phyloP scores from a whole-genome alignment of 1,140 invertebrate genomes.

The Orius insidiosus region DNA sequence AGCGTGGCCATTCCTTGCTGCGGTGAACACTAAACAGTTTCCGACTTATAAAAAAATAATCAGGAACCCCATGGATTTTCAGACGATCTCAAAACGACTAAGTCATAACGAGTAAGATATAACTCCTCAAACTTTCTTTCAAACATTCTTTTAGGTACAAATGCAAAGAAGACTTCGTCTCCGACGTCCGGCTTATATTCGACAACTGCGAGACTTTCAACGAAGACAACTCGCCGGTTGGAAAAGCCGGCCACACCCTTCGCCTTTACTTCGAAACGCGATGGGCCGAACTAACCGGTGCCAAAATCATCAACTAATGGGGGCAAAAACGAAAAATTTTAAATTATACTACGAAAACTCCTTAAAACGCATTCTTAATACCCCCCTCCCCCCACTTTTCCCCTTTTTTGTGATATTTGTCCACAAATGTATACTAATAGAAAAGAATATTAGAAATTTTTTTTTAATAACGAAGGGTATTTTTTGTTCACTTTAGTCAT shows the following conservation, averaged over 20 bases:
- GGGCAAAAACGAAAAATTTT: too few relatives aligned
- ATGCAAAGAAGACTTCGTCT: conserved; percentile 69
- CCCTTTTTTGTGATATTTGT: too few relatives aligned
- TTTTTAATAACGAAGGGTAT: too few relatives aligned
- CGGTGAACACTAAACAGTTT: conserved; percentile 93
- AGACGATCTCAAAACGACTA: conserved; percentile 80
- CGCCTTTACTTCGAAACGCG: conserved; percentile 76
- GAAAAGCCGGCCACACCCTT: conserved; percentile 83
- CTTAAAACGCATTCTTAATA: too few relatives aligned
- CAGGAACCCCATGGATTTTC: conserved; percentile 87
- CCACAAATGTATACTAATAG: too few relatives aligned
- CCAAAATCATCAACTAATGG: conserved; percentile 12
- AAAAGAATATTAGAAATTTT: too few relatives aligned
- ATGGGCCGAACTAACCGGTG: conserved; percentile 47
- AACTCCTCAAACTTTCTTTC: too few relatives aligned
- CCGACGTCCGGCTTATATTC: conserved; percentile 82
- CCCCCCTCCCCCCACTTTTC: too few relatives aligned
- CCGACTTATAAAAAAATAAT: conserved; percentile 94
- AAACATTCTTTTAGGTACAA: too few relatives aligned
- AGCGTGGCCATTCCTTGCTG: conserved; percentile 87
- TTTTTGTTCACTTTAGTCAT: too few relatives aligned
- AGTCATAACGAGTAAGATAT: conserved; percentile 57
- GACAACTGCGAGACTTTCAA: conserved; percentile 96
- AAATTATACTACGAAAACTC: too few relatives aligned
- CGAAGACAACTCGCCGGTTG: conserved; percentile 91